Evolutionary conservation across 2,888 invertebrate genomes (phyloP).

Genomic region (Athalia circularis): DNA sequence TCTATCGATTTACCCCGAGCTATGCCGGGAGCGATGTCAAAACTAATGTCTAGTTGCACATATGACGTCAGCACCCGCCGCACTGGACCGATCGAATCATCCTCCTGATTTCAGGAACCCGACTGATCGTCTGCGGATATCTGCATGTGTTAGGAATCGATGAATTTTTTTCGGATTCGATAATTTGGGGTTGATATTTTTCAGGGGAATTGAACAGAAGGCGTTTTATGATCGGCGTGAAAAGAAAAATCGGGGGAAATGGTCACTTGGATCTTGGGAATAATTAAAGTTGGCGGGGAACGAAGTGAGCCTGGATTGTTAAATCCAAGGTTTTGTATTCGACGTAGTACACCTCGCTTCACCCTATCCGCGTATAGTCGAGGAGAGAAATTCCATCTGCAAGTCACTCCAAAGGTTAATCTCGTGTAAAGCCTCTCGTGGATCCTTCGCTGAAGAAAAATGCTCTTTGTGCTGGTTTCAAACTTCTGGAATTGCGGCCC

Average conservation of each 20-base stretch:
- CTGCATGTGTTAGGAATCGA: too few species aligned
- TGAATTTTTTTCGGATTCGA: too few species aligned
- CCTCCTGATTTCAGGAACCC: too few species aligned
- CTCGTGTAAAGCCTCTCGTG: conserved; percentile 42
- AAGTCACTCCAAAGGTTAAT: conserved; percentile 43
- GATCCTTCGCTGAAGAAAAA: conserved; percentile 35
- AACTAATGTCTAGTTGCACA: too few species aligned
- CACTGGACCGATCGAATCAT: too few species aligned
- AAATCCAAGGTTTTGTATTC: conserved; percentile 16
- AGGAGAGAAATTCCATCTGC: conserved; percentile 34
- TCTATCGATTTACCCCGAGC: too few species aligned
- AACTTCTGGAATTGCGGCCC: conserved; percentile 38
- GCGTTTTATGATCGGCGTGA: too few species aligned
- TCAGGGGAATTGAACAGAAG: neutral
- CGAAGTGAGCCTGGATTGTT: conserved; percentile 7
- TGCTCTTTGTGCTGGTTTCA: conserved; percentile 25
- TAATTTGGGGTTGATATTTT: neutral
- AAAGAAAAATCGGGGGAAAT: too few species aligned
- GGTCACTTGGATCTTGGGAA: neutral
- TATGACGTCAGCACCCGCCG: too few species aligned
- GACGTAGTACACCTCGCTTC: neutral
- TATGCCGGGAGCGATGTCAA: too few species aligned
- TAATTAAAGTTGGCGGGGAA: conserved; percentile 9
- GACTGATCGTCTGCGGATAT: too few species aligned
- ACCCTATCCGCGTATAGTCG: conserved; percentile 15